A percentile compares a stretch with the other conserved stretches of the same genome.
phyloP scores from a whole-genome alignment of 2,797 vertebrate genomes.

The Bovichtus diacanthus region DNA sequence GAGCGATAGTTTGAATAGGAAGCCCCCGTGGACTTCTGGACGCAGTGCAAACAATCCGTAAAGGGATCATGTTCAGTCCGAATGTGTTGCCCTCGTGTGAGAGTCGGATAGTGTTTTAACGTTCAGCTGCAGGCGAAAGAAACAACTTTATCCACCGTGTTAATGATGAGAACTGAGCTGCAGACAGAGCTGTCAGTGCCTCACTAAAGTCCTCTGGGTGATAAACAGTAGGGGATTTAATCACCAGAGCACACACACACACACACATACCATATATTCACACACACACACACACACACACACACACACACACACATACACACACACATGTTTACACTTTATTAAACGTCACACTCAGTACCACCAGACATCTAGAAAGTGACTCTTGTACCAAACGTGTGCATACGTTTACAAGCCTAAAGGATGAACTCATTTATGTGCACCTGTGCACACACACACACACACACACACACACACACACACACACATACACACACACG shows the following conservation, averaged over 20 bases:
- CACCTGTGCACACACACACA: conserved; percentile 47
- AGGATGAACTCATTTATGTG: conserved; percentile 54
- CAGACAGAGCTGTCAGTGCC: conserved; percentile 57
- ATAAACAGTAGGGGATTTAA: conserved; percentile 48
- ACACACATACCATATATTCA: conserved; percentile 12
- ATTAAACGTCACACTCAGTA: conserved; percentile 20
- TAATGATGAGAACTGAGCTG: conserved; percentile 43
- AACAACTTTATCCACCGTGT: conserved; percentile 14
- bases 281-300: conserved; percentile 25
- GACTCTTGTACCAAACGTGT: not conserved
- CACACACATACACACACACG: conserved; percentile 18
- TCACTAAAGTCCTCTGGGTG: conserved; percentile 39
- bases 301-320: not conserved
- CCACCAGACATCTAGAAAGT: conserved; percentile 37
- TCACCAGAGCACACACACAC: conserved; percentile 32
- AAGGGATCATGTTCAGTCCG: conserved; percentile 16
- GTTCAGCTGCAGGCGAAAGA: conserved; percentile 10
- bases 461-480: not conserved
- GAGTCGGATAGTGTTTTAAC: conserved; percentile 28
- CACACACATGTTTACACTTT: conserved; percentile 52
- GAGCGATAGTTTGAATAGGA: conserved; percentile 61
- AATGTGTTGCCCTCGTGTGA: conserved; percentile 24
- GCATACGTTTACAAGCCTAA: conserved; percentile 19
- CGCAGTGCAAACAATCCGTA: conserved; percentile 60
- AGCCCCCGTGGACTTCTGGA: conserved; percentile 52